Base-by-base conservation (phyloP, 53 echinoderm and acorn worm species). In the Arbacia lixula region DNA sequence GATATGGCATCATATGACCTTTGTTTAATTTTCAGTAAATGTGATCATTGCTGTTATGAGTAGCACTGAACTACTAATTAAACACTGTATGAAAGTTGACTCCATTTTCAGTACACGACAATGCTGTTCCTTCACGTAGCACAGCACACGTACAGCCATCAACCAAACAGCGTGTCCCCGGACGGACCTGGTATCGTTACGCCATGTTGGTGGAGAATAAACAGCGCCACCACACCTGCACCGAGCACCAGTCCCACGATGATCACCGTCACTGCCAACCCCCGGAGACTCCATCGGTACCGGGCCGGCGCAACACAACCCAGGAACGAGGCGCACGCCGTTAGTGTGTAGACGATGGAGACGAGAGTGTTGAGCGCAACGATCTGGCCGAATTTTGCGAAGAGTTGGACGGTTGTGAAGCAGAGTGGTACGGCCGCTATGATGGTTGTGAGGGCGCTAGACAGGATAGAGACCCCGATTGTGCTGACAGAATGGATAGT, bases 311-410 rank as follows among this genome's bases (percentile, higher is more conserved):
- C 97, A 16, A 90, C 88, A 11, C 86, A 60, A 32, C 89, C 86
- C 6, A 97, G 89, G 60, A 97, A 88, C 0, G 94, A 85, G 1
- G 88, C 52, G 87, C 97, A 97, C 3, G 91, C 94, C n/a, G 94
- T 97, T 61, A 97, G 86, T 0, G 97, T 97, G 88, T 94, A 97
- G 30, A 94, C 6, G 61, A 97, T 97, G 5, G 94, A 91, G 24
- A 97, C 90, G 14, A 88, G 75, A 9, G 97, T 97, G 84, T 97
- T 97, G 83, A 97, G 87, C 36, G 97, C 97, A 5, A 97, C 97
- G 68, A 97, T 97, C 72, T 94, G 89, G 77, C 97, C 97, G 62
- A 97, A 97, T 57, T 97, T 97, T 20, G 97, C 91, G 49, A 97
- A 97, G 68, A 94, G 89, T 66, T 97, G 92, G 61, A 97, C 88